Base-by-base conservation (phyloP, 2,113 vertebrate species). In the Sardina pilchardus region DNA sequence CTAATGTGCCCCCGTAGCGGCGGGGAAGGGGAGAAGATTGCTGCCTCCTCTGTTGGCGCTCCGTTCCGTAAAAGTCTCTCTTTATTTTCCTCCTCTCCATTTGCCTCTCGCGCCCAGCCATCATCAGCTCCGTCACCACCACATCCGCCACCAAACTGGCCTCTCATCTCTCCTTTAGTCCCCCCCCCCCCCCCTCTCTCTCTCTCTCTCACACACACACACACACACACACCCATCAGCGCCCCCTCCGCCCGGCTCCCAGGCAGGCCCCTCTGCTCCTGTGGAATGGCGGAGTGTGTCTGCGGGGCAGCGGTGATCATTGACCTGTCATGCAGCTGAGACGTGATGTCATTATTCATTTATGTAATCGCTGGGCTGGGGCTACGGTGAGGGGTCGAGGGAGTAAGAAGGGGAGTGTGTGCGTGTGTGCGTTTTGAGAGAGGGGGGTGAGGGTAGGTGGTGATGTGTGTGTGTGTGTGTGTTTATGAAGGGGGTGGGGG, bases 1-100 rank as follows among this genome's bases (percentile, higher is more conserved):
- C 84, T 89, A 90, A 90, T 91, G 92, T 87, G 88, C 92, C 90
- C 91, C 92, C 89, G 90, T 90, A 92, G 85, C 88, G 82, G 63
- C 84, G 82, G 63, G 89, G 87, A 90, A 83, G 47, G 59, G 87
- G 87, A 90, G 90, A 93, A 91, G 90, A 91, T 89, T n/a, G 50
- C 44, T 82, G 42, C 67, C 44, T 71, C 26, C 26, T 26, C 63
- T 12, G 26, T 7, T 71, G 63, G n/a, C 16, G 63, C n/a, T 71
- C 63, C 12, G 63, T 34, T 34, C 63, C 26, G 81, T 59, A 30
- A 26, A 30, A 36, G n/a, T 26, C 26, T 53, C 71, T 78, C 53
- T 44, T 63, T 42, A 42, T 42, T 42, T n/a, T 63, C 1, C 26
- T 12, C 3, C 63, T 26, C 10, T 30, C 63, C 63, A 26, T 30